A percentile compares a stretch with the other conserved stretches of the same genome.
Conservation (phyloP, 1,140 invertebrate genomes). For the Cephus cinctus region DNA sequence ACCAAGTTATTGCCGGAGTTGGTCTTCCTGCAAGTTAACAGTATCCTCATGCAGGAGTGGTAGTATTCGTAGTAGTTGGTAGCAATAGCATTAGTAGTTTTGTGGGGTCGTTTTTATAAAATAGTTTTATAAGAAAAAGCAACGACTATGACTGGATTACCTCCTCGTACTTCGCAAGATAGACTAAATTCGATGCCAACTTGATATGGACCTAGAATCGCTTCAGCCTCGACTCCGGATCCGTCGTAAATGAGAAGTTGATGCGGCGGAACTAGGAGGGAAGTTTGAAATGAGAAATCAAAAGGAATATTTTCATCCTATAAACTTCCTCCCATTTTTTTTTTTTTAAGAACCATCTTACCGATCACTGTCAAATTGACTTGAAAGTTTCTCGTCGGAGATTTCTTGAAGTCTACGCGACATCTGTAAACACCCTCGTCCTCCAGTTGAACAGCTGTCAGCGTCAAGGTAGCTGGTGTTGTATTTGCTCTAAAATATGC, state of each 20-base stretch:
- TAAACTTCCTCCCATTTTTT: conserved; percentile 7
- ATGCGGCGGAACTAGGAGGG: conserved; percentile 78
- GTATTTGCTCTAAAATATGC: conserved; percentile 75
- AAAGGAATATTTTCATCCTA: not conserved
- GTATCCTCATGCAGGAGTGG: too few species aligned
- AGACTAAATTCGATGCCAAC: conserved; percentile 79
- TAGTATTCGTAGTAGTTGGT: too few species aligned
- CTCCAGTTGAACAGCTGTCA: conserved; percentile 76
- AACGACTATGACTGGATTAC: conserved; percentile 57
- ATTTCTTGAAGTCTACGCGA: conserved; percentile 87
- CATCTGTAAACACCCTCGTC: conserved; percentile 87
- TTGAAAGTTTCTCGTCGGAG: conserved; percentile 85
- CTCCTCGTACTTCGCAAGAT: conserved; percentile 86
- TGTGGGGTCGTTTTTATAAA: too few species aligned
- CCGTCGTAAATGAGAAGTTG: conserved; percentile 81
- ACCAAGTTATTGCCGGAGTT: conserved; percentile 75
- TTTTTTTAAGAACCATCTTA: conserved; percentile 55
- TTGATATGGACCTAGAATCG: conserved; percentile 78
- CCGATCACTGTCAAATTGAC: conserved; percentile 89
- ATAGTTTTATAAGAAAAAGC: not conserved
- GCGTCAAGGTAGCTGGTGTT: conserved; percentile 73
- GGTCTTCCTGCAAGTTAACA: conserved; percentile 69
- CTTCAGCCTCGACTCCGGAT: conserved; percentile 71
- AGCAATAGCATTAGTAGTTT: too few species aligned
- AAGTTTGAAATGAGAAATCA: conserved; percentile 16